These are phyloP conservation scores for Vidua chalybeata DNA, from an alignment of 2,113 vertebrate genomes.

Conservation along the genomic window DNA sequence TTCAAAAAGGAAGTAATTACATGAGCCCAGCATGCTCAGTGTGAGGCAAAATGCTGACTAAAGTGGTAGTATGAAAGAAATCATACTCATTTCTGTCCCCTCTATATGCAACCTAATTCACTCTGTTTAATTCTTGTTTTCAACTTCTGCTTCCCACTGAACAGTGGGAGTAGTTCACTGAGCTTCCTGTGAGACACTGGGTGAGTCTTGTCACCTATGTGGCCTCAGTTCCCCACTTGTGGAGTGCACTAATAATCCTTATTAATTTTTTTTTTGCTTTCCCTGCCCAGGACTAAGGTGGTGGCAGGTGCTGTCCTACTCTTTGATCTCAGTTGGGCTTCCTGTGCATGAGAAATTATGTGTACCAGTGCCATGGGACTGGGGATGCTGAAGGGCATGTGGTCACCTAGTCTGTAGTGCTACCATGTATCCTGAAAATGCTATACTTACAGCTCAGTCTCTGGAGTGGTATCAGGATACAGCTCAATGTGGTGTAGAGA, in stretches of 20 bases:
- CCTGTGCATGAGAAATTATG: neutral
- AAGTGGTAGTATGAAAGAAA: neutral
- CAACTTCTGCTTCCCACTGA: neutral
- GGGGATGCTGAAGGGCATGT: neutral
- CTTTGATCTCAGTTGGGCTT: neutral
- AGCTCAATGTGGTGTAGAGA: neutral
- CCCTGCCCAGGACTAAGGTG: neutral
- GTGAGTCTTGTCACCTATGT: neutral
- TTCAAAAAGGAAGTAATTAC: neutral
- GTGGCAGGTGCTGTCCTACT: neutral
- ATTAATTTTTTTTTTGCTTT: neutral
- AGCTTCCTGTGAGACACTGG: neutral
- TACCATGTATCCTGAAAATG: neutral
- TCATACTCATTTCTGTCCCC: neutral
- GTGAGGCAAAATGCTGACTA: neutral
- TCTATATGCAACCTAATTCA: neutral
- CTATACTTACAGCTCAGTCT: neutral
- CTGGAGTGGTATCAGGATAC: neutral
- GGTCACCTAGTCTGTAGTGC: neutral
- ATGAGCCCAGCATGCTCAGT: neutral
- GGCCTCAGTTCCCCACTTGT: neutral
- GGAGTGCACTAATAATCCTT: neutral
- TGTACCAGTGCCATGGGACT: neutral
- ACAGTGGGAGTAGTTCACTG: neutral
- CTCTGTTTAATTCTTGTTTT: neutral